Evolutionary conservation across 2,888 invertebrate species (phyloP).

Genomic region (Neoascia interrupta): DNA sequence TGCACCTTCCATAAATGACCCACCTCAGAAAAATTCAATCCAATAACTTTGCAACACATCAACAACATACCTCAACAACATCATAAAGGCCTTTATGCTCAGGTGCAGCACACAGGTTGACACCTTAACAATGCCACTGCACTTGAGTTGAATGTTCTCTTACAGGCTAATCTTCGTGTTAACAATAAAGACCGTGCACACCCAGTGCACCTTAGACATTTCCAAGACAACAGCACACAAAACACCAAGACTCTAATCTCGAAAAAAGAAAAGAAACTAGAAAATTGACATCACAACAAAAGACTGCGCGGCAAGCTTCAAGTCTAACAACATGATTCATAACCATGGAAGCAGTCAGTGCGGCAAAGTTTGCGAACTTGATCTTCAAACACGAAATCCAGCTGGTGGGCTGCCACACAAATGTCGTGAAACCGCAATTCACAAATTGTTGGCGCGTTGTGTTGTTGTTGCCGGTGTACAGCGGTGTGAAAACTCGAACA

Average conservation of each 20-base stretch:
- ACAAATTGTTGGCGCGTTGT: constrained; percentile 44
- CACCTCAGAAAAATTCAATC: no score
- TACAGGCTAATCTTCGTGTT: constrained; percentile 21
- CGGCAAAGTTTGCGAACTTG: constrained; percentile 67
- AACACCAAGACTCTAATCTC: no score
- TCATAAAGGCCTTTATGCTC: no score
- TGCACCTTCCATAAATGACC: no score
- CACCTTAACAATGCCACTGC: constrained; percentile 60
- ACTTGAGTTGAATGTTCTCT: constrained; percentile 53
- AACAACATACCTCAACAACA: no score
- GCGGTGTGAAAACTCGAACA: constrained; percentile 56
- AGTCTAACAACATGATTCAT: constrained; percentile 60
- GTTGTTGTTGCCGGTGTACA: background rate
- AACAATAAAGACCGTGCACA: constrained; percentile 43
- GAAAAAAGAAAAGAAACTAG: background rate
- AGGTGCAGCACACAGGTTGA: constrained; percentile 56
- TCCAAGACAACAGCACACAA: background rate
- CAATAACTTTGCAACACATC: no score
- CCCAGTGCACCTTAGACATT: constrained; percentile 11
- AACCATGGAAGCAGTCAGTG: constrained; percentile 62
- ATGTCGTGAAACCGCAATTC: constrained; percentile 65
- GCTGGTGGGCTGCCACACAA: constrained; percentile 36
- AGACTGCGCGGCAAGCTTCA: no score
- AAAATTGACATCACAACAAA: constrained; percentile 37
- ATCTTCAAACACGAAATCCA: constrained; percentile 63